These are phyloP conservation scores for Lacanobia oleracea DNA, from an alignment of 2,888 invertebrate species.

Conservation along the genomic window DNA sequence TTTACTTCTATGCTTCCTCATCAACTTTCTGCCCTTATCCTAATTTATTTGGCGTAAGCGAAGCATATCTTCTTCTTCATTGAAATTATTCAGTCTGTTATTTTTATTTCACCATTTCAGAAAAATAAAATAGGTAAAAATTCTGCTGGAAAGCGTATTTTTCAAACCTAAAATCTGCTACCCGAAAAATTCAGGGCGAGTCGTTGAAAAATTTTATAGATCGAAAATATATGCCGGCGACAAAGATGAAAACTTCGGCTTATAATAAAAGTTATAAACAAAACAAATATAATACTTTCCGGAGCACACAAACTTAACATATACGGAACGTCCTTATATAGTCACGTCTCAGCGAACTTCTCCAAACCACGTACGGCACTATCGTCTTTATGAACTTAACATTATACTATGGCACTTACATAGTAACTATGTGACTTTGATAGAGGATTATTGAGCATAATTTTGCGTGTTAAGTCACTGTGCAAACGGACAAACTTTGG, in stretches of 20 bases:
- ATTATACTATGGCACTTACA: constrained; percentile 52
- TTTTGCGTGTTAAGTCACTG: constrained; percentile 53
- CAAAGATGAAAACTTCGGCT: constrained; percentile 28
- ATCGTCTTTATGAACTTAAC: constrained; percentile 59
- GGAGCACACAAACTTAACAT: constrained; percentile 21
- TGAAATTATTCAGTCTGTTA: not conserved
- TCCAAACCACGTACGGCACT: constrained; percentile 55
- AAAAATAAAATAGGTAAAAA: not conserved
- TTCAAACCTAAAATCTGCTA: not conserved
- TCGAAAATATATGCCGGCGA: constrained; percentile 15
- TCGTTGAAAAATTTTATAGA: not conserved
- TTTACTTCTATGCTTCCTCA: not conserved
- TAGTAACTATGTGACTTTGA: constrained; percentile 56
- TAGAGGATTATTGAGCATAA: constrained; percentile 64
- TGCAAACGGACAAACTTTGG: constrained; percentile 56
- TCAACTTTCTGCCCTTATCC: not conserved
- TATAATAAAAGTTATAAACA: constrained; percentile 34
- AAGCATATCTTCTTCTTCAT: not conserved
- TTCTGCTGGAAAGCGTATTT: not conserved
- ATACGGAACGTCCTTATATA: constrained; percentile 38
- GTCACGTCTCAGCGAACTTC: constrained; percentile 55
- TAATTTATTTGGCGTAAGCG: not conserved
- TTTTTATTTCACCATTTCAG: no score
- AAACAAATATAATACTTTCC: constrained; percentile 49
- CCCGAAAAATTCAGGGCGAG: not conserved